These are phyloP conservation scores for Chroicocephalus ridibundus DNA, from an alignment of 2,113 vertebrate genomes.

Conservation along the genomic window DNA sequence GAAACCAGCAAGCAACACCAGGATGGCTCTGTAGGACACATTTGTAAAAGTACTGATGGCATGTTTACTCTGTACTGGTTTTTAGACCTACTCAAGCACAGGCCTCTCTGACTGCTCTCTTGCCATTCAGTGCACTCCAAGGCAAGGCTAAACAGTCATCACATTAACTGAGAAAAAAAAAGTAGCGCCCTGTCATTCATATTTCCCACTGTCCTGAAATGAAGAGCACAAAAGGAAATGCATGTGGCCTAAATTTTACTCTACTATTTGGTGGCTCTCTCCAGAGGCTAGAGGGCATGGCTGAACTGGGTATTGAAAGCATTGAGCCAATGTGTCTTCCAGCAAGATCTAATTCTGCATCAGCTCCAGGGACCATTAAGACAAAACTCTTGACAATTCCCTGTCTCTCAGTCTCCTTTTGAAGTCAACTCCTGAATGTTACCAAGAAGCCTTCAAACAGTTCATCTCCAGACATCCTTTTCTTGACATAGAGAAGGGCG, in stretches of 20 bases:
- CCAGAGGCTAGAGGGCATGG: not conserved
- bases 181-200: not conserved
- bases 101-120: not conserved
- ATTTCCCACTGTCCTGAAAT: not conserved
- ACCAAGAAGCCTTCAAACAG: not conserved
- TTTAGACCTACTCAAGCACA: not conserved
- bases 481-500: not conserved
- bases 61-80: not conserved
- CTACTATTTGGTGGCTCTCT: not conserved
- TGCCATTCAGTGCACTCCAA: not conserved
- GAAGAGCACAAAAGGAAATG: not conserved
- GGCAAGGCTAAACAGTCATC: not conserved
- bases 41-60: not conserved
- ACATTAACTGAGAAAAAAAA: not conserved
- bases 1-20: not conserved
- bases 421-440: not conserved
- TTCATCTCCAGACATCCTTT: not conserved
- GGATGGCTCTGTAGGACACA: not conserved
- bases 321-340: not conserved
- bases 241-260: not conserved
- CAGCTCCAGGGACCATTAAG: not conserved
- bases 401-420: not conserved
- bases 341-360: not conserved
- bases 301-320: not conserved
- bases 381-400: not conserved